Evolutionary conservation across 2,797 vertebrate species (phyloP).

Genomic region (Mareca strepera): DNA sequence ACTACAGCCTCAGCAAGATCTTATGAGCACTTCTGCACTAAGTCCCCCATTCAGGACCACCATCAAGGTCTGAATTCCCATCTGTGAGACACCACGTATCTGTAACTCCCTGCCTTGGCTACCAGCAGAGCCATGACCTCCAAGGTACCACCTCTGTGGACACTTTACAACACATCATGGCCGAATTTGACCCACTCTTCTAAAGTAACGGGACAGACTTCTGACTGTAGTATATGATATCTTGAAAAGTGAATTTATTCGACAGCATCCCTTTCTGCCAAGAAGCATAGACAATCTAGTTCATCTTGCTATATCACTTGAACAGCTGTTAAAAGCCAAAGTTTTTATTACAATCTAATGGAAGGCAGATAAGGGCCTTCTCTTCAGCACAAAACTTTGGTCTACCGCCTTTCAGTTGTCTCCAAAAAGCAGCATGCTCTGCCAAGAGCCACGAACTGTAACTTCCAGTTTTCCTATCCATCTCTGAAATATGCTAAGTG

Average conservation of each 20-base stretch:
- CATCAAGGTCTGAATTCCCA: background rate
- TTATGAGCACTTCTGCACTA: background rate
- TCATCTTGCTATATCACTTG: background rate
- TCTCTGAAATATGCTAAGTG: background rate
- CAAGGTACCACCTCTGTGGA: accelerated
- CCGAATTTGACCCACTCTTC: background rate
- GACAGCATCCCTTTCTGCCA: background rate
- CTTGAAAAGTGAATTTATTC: background rate
- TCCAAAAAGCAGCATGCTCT: background rate
- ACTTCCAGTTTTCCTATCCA: background rate
- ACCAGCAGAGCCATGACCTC: background rate
- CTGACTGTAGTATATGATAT: background rate
- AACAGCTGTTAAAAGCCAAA: background rate
- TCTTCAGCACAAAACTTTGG: background rate
- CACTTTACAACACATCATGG: background rate
- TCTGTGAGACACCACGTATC: background rate
- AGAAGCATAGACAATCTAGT: background rate
- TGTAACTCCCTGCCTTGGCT: background rate
- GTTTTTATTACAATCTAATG: background rate
- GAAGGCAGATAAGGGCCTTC: background rate
- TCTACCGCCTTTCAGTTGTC: background rate
- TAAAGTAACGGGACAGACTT: background rate
- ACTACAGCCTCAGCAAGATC: background rate
- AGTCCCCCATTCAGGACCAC: background rate
- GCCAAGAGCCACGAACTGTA: background rate